phyloP scores from a whole-genome alignment of 2,113 vertebrate species.

The Thamnophis sirtalis region DNA sequence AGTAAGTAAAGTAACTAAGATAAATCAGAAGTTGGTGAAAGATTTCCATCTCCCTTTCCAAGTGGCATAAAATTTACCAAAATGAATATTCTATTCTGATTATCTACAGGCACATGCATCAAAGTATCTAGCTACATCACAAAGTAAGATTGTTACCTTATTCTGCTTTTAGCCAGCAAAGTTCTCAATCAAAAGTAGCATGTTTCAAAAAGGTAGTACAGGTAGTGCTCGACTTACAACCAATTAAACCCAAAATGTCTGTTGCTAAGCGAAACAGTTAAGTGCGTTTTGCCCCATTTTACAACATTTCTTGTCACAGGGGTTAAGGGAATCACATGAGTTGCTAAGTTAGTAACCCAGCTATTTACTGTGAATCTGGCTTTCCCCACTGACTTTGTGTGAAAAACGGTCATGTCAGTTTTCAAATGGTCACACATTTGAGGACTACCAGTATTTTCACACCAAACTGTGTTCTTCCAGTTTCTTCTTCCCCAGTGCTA shows the following conservation, averaged over 20 bases:
- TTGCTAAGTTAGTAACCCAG: not conserved
- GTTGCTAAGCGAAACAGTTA: not conserved
- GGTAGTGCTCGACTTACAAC: not conserved
- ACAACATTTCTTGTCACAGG: not conserved
- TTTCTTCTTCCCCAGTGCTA: not conserved
- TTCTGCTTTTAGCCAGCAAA: not conserved
- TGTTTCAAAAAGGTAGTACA: not conserved
- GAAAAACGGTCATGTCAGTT: not conserved
- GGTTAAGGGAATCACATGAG: too few relatives aligned
- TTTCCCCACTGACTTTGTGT: not conserved
- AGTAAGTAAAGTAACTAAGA: not conserved
- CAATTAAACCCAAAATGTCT: not conserved
- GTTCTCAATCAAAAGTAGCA: not conserved
- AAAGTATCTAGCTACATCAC: not conserved
- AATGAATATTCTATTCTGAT: not conserved
- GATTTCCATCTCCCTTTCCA: not conserved
- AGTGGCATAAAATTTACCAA: not conserved
- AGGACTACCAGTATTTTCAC: not conserved
- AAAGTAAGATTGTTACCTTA: not conserved
- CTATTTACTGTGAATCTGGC: not conserved
- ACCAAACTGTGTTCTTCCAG: not conserved
- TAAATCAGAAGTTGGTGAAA: not conserved
- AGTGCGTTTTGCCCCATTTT: not conserved
- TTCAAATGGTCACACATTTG: not conserved
- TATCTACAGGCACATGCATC: not conserved